phyloP scores from a whole-genome alignment of 2,888 invertebrate species.

The Punctoribates punctum region DNA sequence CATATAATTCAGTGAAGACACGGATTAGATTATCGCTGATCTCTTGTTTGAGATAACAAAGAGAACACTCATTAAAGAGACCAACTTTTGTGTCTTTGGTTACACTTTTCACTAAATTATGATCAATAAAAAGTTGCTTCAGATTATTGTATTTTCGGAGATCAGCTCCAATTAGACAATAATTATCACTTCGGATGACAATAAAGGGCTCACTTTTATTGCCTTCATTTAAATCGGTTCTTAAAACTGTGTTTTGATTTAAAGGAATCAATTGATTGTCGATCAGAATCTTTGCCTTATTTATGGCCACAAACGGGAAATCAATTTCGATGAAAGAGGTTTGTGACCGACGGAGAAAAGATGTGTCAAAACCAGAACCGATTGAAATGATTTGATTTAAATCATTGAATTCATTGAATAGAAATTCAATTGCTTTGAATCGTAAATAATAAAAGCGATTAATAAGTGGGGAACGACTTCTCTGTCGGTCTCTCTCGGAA shows the following conservation, averaged over 20 bases:
- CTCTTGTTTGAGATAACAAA: constrained; percentile 41
- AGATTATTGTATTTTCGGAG: constrained; percentile 7
- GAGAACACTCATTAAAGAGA: constrained; percentile 41
- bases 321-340: constrained; percentile 41
- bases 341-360: constrained; percentile 22
- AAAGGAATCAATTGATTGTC: constrained; percentile 28
- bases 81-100: constrained; percentile 29
- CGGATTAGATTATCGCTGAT: constrained; percentile 27
- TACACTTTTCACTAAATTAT: constrained; percentile 3
- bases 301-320: constrained; percentile 37
- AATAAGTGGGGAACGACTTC: constrained; percentile 39
- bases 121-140: constrained; percentile 20
- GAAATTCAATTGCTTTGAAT: constrained; percentile 37
- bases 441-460: constrained; percentile 42
- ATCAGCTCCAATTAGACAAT: constrained; percentile 38
- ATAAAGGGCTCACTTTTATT: not conserved
- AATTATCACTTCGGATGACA: constrained; percentile 28
- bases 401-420: not conserved
- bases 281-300: constrained; percentile 32
- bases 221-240: not conserved
- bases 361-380: constrained; percentile 42
- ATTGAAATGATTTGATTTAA: constrained; percentile 31
- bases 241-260: not conserved
- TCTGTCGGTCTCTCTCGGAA: not conserved
- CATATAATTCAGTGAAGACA: not conserved